phyloP scores from a whole-genome alignment of 2,113 vertebrate species.

The Oophaga pumilio region DNA sequence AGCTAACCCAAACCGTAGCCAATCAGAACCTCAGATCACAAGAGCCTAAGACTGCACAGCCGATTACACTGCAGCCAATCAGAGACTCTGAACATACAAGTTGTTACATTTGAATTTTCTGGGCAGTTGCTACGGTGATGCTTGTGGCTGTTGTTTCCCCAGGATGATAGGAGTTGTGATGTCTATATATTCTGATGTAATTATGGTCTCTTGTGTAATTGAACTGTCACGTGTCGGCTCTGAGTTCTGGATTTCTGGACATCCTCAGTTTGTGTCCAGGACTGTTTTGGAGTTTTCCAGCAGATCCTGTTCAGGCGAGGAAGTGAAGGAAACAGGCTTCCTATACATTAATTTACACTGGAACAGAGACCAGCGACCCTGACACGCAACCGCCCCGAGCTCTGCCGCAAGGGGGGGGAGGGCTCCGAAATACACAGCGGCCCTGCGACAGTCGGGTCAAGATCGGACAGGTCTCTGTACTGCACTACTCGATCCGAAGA shows the following conservation, averaged over 20 bases:
- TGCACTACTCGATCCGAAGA: no score
- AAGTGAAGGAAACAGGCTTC: constrained; percentile 6
- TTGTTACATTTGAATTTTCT: neutral
- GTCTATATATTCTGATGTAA: neutral
- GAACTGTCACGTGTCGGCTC: neutral
- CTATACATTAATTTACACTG: neutral
- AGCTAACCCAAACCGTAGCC: neutral
- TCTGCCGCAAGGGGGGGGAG: neutral
- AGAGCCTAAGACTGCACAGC: no score
- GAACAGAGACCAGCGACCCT: neutral
- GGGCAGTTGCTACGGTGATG: neutral
- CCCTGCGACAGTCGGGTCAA: neutral
- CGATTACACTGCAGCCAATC: neutral
- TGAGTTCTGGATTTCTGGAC: constrained; percentile 3
- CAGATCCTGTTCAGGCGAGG: neutral
- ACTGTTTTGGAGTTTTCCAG: neutral
- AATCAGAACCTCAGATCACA: neutral
- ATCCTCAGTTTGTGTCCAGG: neutral
- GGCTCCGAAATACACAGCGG: neutral
- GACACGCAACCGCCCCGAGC: neutral
- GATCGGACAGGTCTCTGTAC: no score
- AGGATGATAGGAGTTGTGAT: neutral
- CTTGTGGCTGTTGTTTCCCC: neutral
- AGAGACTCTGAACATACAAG: neutral
- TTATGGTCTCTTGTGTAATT: neutral